A percentile compares a stretch with the other conserved stretches of the same genome.
Evolutionary conservation across 2,113 vertebrate genomes (phyloP).

Genomic region (pig (Sus scrofa)): T2T-Sscrofa CM000830.6:92320501-92321000

Average conservation of each 20-base stretch:
- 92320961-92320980: neutral
- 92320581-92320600: neutral
- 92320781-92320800: too few species aligned
- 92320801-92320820: too few species aligned
- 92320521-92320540: neutral
- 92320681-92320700: too few species aligned
- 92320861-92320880: neutral
- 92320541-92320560: neutral
- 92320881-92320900: neutral
- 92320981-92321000: neutral
- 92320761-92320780: too few species aligned
- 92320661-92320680: too few species aligned
- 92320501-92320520: neutral
- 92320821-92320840: too few species aligned
- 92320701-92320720: too few species aligned
- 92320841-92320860: too few species aligned
- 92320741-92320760: too few species aligned
- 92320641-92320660: too few species aligned
- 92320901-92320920: neutral
- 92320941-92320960: neutral
- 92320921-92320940: neutral
- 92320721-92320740: too few species aligned
- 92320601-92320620: neutral
- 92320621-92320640: neutral
- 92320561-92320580: neutral